These are phyloP conservation scores for Acholoe squamosa DNA, from an alignment of 2,888 invertebrate species.

Conservation along the genomic window DNA sequence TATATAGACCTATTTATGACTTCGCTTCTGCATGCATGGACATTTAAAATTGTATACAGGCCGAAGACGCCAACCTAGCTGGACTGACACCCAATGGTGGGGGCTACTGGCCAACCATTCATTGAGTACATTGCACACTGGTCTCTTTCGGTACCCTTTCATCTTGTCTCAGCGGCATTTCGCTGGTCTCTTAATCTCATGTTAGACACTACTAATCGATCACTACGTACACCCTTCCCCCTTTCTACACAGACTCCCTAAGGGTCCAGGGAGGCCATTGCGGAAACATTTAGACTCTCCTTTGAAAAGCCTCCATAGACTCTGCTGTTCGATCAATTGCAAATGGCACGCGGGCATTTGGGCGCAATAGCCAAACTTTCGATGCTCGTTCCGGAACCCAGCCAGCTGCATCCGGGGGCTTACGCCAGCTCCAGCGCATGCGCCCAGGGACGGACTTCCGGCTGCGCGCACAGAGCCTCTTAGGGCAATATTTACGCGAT, in stretches of 20 bases:
- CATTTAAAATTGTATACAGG: too few relatives aligned
- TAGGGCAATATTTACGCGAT: constrained; percentile 60
- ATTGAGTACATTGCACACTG: neutral
- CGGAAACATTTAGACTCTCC: constrained; percentile 44
- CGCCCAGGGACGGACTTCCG: constrained; percentile 37
- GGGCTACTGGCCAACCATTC: neutral
- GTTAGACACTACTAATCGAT: constrained; percentile 41
- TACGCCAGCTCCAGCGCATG: neutral
- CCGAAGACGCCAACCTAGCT: too few relatives aligned
- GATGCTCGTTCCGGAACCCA: neutral
- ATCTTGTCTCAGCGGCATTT: neutral
- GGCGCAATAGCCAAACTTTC: constrained; percentile 26
- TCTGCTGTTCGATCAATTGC: neutral
- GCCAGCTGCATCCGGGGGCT: constrained; percentile 35
- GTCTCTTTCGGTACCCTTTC: neutral
- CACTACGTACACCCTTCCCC: neutral
- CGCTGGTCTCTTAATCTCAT: constrained; percentile 31
- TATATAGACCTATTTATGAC: too few relatives aligned
- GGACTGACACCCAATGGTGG: too few relatives aligned
- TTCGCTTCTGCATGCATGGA: too few relatives aligned
- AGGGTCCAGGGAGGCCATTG: neutral
- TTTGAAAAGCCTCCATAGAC: constrained; percentile 1
- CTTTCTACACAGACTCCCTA: neutral
- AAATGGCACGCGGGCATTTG: constrained; percentile 35
- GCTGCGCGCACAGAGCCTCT: constrained; percentile 40